A percentile compares a stretch with the other conserved stretches of the same genome.
Conservation (phyloP, 1,140 invertebrate genomes). For the Drosophila littoralis region DNA sequence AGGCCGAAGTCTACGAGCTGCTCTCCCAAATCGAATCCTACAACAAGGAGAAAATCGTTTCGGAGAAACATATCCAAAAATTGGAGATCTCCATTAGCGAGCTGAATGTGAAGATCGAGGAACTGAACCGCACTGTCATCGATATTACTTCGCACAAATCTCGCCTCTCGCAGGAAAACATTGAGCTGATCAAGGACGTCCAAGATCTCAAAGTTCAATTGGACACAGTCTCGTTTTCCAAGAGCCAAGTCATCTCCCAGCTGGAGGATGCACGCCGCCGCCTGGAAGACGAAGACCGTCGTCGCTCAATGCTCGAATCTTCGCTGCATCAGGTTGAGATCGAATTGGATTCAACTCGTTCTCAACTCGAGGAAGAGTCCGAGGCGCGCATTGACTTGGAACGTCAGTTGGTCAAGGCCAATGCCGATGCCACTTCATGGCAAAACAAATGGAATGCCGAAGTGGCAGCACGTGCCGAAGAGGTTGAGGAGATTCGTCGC, state of each 20-base stretch:
- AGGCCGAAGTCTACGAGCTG: slow-evolving; percentile 97
- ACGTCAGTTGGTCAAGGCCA: slow-evolving; percentile 96
- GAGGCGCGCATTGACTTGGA: slow-evolving; percentile 97
- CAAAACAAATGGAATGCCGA: slow-evolving; percentile 97
- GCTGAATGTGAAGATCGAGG: slow-evolving; percentile 96
- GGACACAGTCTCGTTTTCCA: slow-evolving; percentile 95
- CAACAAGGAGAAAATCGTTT: slow-evolving; percentile 95
- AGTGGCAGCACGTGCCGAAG: slow-evolving; percentile 94
- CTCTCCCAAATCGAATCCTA: slow-evolving; percentile 95
- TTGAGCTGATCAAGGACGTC: slow-evolving; percentile 96
- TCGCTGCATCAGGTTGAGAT: slow-evolving; percentile 95
- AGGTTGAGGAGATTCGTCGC: slow-evolving; percentile 96
- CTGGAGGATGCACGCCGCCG: slow-evolving; percentile 96
- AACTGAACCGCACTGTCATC: slow-evolving; percentile 96
- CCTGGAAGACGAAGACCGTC: slow-evolving; percentile 97
- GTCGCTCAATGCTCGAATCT: slow-evolving; percentile 94
- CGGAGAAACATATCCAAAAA: slow-evolving; percentile 94
- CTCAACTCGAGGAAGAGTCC: slow-evolving; percentile 97
- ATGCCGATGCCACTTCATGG: slow-evolving; percentile 94
- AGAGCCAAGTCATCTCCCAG: slow-evolving; percentile 93
- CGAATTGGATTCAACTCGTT: slow-evolving; percentile 95
- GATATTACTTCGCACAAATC: slow-evolving; percentile 97
- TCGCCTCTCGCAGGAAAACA: slow-evolving; percentile 95
- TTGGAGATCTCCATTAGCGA: slow-evolving; percentile 95
- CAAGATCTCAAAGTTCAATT: slow-evolving; percentile 97